Base-by-base conservation (phyloP, 2,888 invertebrate genomes). In the Heliconius erato region DNA sequence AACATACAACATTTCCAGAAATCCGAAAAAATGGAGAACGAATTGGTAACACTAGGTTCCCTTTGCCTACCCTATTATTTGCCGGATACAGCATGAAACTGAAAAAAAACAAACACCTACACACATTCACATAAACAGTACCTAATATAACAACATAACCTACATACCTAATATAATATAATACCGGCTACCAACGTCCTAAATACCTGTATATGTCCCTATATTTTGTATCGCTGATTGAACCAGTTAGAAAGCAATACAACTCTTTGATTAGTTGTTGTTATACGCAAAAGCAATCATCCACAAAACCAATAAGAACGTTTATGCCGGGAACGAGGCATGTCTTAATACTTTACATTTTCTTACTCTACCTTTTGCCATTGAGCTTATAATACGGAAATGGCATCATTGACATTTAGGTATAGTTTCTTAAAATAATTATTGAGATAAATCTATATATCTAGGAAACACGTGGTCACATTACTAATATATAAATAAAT, bases 231-330 rank as follows among this genome's bases (percentile, higher is more conserved):
- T n/a, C 54, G 74, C 35, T n/a, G 32, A 76, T 76, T 76, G 59
- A 76, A 76, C 59, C 14, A 76, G 76, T 76, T 76, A 63, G 35
- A 76, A 76, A 76, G 76, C n/a, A 63, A 76, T 76, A 63, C 35
- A 63, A 63, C 7, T 32, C 35, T n/a, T 76, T 76, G 35, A 76
- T 76, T 76, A 76, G 76, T 63, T 76, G 59, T 35, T 76, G 35
- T 76, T 35, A 40, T 63, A 40, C n/a, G 35, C 63, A 76, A 63
- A 76, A 26, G 63, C 49, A 49, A 65, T 65, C 49, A 67, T 67
- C 23, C 44, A 67, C 49, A 78, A 28, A 78, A 78, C 44, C 65
- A 78, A 44, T 78, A 67, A 78, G 65, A 49, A 78, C 78, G 44
- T 44, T 78, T 65, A 78, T 78, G 26, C 44, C 14, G 44, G 67